These are phyloP conservation scores for Agriotes lineatus DNA, from an alignment of 2,888 invertebrate species.

Conservation along the genomic window DNA sequence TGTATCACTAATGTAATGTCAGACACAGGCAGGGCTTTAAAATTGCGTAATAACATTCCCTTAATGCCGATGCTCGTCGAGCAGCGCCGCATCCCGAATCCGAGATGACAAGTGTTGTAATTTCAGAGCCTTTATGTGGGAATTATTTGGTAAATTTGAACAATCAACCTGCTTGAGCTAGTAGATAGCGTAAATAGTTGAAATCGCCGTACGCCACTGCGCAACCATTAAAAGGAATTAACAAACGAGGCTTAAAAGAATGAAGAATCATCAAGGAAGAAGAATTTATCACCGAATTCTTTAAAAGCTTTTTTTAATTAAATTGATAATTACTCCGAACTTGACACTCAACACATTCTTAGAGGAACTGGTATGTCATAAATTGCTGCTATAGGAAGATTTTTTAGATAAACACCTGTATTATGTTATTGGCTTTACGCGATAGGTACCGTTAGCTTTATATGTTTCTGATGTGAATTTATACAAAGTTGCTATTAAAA, in stretches of 20 bases:
- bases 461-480: conserved; percentile 8
- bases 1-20: conserved; percentile 38
- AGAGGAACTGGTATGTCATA: no score
- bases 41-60: conserved; percentile 33
- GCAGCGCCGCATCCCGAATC: neutral
- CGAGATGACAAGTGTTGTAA: neutral
- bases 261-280: no score
- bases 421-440: conserved; percentile 2
- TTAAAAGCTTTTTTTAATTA: no score
- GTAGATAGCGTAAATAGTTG: no score
- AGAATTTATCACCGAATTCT: no score
- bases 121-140: no score
- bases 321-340: no score
- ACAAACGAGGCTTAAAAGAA: no score
- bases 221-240: no score
- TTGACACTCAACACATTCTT: no score
- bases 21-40: conserved; percentile 35
- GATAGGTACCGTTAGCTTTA: conserved; percentile 30
- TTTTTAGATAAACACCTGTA: conserved; percentile 12
- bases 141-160: no score
- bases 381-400: neutral
- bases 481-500: conserved; percentile 27
- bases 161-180: no score
- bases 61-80: neutral
- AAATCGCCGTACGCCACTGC: neutral